phyloP scores from a whole-genome alignment of 2,888 invertebrate species.

The Nipponacmea schrenckii region DNA sequence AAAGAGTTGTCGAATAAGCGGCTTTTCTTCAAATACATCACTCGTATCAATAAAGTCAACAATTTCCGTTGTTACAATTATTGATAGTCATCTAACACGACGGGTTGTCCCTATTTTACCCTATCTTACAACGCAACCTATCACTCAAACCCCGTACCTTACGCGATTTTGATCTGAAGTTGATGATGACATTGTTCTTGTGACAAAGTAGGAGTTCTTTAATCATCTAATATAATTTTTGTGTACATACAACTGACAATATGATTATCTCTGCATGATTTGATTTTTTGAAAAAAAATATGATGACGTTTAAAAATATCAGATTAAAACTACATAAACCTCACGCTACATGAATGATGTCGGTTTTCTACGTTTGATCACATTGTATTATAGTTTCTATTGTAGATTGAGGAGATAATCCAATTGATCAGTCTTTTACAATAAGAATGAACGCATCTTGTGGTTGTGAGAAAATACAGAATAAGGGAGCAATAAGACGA shows the following conservation, averaged over 20 bases:
- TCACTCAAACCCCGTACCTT: not conserved
- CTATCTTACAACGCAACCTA: not conserved
- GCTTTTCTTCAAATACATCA: not conserved
- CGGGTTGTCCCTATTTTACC: not conserved
- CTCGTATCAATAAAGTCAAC: not conserved
- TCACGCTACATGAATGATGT: too few relatives aligned
- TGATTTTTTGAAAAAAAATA: not conserved
- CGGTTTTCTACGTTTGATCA: too few relatives aligned
- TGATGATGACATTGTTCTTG: slow-evolving; percentile 15
- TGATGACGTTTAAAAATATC: too few relatives aligned
- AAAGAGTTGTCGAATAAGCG: not conserved
- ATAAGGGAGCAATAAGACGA: too few relatives aligned
- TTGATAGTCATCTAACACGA: not conserved
- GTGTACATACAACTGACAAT: slow-evolving; percentile 6
- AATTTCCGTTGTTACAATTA: slow-evolving; percentile 1
- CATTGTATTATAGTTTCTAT: too few relatives aligned
- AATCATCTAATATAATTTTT: slow-evolving; percentile 11
- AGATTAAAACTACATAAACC: too few relatives aligned
- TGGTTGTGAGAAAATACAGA: too few relatives aligned
- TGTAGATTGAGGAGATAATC: too few relatives aligned
- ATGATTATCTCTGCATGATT: not conserved
- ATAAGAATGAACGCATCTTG: too few relatives aligned
- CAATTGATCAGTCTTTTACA: too few relatives aligned
- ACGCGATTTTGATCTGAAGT: not conserved
- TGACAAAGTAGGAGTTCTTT: slow-evolving; percentile 15